Evolutionary conservation across 2,888 invertebrate species (phyloP).

Genomic region (Monoplex corrugatus): DNA sequence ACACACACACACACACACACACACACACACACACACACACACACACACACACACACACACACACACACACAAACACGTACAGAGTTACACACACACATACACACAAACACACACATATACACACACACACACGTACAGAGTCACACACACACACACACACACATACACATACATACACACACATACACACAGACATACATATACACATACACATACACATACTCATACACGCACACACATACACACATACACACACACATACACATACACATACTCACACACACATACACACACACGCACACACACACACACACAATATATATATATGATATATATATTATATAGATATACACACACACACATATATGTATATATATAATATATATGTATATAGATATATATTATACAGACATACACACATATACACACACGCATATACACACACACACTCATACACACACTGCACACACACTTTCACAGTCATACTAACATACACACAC

Average conservation of each 20-base stretch:
- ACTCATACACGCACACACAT: not conserved
- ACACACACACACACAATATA: slow-evolving; percentile 3
- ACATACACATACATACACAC: no score
- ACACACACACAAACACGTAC: not conserved
- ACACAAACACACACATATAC: not conserved
- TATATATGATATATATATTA: not conserved
- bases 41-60: not conserved
- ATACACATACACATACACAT: not conserved
- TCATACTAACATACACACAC: no score
- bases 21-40: not conserved
- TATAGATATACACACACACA: not conserved
- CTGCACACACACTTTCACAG: not conserved
- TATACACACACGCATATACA: slow-evolving; percentile 18
- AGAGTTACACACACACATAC: not conserved
- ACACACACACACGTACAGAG: not conserved
- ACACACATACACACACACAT: not conserved
- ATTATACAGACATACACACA: slow-evolving; percentile 5
- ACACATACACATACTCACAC: not conserved
- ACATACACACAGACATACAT: no score
- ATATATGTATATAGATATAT: not conserved
- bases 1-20: not conserved
- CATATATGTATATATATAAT: not conserved
- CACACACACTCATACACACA: slow-evolving; percentile 31
- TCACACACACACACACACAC: not conserved
- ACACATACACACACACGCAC: not conserved